A percentile compares a stretch with the other conserved stretches of the same genome.
Conservation (phyloP, 2,888 invertebrate species). For the Stenchaetothrips biformis region DNA sequence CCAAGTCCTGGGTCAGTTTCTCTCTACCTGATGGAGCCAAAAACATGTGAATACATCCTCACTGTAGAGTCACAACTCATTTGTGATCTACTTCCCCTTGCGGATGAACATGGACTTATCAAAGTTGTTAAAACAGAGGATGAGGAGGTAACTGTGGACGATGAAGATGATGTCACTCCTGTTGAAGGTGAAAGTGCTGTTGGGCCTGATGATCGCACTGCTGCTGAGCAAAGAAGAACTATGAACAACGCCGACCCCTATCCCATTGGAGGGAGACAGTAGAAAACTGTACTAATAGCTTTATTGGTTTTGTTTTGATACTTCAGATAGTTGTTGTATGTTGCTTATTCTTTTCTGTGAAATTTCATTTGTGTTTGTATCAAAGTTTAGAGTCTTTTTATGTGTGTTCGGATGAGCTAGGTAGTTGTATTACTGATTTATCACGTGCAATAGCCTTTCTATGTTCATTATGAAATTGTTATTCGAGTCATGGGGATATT, state of each 20-base stretch:
- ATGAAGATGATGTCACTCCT: background rate
- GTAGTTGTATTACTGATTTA: too few species aligned
- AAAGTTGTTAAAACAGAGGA: background rate
- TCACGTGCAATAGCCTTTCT: too few species aligned
- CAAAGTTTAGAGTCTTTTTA: too few species aligned
- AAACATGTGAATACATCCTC: conserved; percentile 87
- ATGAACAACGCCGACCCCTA: background rate
- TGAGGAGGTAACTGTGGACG: background rate
- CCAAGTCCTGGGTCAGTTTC: conserved; percentile 76
- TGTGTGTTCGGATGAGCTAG: too few species aligned
- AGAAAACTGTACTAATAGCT: too few species aligned
- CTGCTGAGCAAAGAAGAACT: background rate
- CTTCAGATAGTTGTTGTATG: too few species aligned
- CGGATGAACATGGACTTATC: conserved; percentile 71
- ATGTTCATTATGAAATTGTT: too few species aligned
- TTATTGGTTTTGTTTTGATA: too few species aligned
- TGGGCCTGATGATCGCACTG: background rate
- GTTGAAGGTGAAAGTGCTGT: background rate
- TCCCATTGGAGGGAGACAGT: background rate
- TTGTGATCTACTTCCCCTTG: conserved; percentile 75
- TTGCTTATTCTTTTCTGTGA: too few species aligned
- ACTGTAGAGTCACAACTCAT: conserved; percentile 91
- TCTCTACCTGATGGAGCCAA: conserved; percentile 83
- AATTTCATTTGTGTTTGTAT: too few species aligned
- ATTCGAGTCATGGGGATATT: too few species aligned